Conservation (phyloP, 2,888 invertebrate genomes). For the Ennomos fuscantarius region DNA sequence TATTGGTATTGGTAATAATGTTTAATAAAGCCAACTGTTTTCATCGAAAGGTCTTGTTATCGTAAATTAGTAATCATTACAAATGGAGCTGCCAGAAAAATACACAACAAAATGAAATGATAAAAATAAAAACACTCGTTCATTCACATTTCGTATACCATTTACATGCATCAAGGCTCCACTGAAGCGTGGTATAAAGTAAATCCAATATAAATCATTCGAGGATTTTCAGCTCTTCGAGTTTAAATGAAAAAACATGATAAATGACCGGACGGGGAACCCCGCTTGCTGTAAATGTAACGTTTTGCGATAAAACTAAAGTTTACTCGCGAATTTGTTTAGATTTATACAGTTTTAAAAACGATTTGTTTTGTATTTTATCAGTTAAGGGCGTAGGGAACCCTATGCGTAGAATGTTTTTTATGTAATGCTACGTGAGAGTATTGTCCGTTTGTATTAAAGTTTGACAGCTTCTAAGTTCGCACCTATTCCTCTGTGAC, state of each 20-base stretch:
- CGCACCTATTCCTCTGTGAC: no score
- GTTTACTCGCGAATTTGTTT: slow-evolving; percentile 14
- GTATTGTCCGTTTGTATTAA: no score
- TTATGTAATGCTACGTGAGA: no score
- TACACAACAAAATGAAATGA: neutral
- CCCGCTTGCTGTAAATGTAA: slow-evolving; percentile 18
- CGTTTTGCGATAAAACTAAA: slow-evolving; percentile 13
- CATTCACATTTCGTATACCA: slow-evolving; percentile 6
- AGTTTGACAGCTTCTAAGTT: no score
- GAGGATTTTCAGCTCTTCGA: slow-evolving; percentile 30
- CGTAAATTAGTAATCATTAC: no score
- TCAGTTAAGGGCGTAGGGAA: no score
- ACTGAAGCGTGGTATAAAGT: slow-evolving; percentile 20
- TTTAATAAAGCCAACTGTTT: no score
- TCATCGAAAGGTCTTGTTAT: no score
- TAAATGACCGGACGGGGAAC: slow-evolving; percentile 27
- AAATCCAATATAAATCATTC: slow-evolving; percentile 33
- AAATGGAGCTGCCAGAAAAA: neutral
- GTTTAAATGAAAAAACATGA: slow-evolving; percentile 38
- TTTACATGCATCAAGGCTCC: slow-evolving; percentile 18
- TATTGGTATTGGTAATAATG: no score
- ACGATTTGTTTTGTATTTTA: no score
- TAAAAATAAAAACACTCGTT: slow-evolving; percentile 6
- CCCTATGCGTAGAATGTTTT: no score
- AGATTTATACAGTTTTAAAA: neutral